Percentiles rank a stretch among this genome's conserved stretches.
These are phyloP conservation scores for Antheraea pernyi DNA, from an alignment of 1,140 invertebrate species.

Conservation along the genomic window DNA sequence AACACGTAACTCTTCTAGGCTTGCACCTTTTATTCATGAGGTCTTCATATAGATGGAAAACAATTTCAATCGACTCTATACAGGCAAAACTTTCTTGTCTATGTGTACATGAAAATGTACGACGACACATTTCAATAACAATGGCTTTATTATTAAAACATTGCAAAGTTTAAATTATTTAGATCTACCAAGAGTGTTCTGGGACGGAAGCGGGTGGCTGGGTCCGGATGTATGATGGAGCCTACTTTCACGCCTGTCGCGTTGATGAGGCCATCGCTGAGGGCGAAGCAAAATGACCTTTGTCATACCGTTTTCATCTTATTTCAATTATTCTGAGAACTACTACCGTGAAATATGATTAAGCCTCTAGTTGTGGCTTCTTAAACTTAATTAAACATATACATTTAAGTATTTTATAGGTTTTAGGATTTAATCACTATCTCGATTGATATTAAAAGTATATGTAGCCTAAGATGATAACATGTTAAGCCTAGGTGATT, in stretches of 20 bases:
- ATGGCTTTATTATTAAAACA: not conserved
- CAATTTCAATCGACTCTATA: not conserved
- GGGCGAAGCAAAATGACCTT: slow-evolving; percentile 21
- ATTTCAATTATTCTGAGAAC: not conserved
- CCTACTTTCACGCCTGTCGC: slow-evolving; percentile 46
- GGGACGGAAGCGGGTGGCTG: slow-evolving; percentile 44
- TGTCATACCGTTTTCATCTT: slow-evolving; percentile 3
- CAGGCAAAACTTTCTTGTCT: not conserved
- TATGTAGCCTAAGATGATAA: no score
- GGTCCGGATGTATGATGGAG: slow-evolving; percentile 46
- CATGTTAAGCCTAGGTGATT: no score
- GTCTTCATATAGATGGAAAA: no score
- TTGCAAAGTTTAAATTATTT: not conserved
- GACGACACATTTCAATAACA: not conserved
- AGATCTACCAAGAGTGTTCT: slow-evolving; percentile 35
- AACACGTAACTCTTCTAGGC: no score
- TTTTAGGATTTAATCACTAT: no score
- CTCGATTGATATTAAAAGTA: no score
- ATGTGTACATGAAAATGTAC: not conserved
- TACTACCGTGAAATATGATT: not conserved
- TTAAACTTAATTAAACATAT: no score
- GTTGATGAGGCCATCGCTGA: slow-evolving; percentile 38
- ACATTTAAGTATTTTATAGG: no score
- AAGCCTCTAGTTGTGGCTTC: not conserved
- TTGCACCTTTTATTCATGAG: no score